These are phyloP conservation scores for Fabriciana adippe DNA, from an alignment of 2,888 invertebrate species.

Conservation along the genomic window DNA sequence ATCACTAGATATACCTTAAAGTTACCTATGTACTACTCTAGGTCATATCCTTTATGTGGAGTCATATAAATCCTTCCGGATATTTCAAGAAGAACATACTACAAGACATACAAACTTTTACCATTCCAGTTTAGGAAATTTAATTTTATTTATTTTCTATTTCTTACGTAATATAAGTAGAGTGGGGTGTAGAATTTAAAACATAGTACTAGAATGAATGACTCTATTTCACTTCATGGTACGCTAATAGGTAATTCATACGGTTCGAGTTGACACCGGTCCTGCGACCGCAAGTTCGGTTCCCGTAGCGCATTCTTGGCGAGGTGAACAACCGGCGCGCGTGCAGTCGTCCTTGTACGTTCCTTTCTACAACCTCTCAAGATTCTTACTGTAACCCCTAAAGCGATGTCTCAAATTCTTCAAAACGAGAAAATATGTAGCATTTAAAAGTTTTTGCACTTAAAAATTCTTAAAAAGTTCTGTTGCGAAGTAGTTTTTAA, in stretches of 20 bases:
- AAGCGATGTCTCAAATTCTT: constrained; percentile 23
- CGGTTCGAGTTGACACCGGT: constrained; percentile 47
- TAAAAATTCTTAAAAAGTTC: constrained; percentile 10
- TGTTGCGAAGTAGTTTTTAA: constrained; percentile 1
- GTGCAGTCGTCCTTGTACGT: constrained; percentile 71
- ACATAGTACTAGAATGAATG: constrained; percentile 17
- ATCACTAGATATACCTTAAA: too few species aligned
- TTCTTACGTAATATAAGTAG: too few species aligned
- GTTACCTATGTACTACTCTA: too few species aligned
- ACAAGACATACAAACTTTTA: too few species aligned
- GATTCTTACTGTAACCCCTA: constrained; percentile 31
- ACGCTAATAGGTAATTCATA: constrained; percentile 36
- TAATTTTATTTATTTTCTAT: too few species aligned
- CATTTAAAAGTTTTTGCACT: constrained; percentile 6
- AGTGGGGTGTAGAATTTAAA: too few species aligned
- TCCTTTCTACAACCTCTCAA: constrained; percentile 61
- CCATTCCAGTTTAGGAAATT: too few species aligned
- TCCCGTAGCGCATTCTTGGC: constrained; percentile 66
- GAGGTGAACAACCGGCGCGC: constrained; percentile 77
- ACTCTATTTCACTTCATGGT: constrained; percentile 23
- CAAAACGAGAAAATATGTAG: constrained; percentile 17
- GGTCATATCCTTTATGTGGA: too few species aligned
- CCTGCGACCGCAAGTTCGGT: constrained; percentile 60
- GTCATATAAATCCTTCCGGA: too few species aligned
- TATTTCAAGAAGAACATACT: too few species aligned